Evolutionary conservation across 2,888 invertebrate genomes (phyloP).

Genomic region (Mimachlamys varia): DNA sequence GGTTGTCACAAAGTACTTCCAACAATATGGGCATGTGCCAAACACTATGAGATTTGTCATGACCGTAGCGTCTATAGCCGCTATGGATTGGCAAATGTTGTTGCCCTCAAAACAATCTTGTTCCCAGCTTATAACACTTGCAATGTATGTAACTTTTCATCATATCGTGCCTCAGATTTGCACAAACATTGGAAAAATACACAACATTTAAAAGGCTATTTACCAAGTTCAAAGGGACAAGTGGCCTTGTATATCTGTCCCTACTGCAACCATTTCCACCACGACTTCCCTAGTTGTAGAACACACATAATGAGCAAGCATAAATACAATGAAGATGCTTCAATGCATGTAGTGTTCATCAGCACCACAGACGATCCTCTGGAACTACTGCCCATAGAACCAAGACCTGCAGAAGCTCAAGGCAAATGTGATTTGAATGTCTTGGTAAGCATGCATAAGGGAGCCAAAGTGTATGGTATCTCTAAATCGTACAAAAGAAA

Average conservation of each 20-base stretch:
- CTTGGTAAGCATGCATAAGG: neutral
- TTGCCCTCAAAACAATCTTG: neutral
- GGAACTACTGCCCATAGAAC: neutral
- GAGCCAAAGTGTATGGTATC: neutral
- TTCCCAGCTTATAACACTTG: neutral
- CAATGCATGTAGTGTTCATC: neutral
- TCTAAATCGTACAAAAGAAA: neutral
- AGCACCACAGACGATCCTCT: neutral
- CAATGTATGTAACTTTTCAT: neutral
- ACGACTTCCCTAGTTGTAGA: neutral
- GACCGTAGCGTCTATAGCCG: neutral
- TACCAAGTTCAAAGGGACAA: neutral
- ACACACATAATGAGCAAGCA: neutral
- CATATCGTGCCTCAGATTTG: neutral
- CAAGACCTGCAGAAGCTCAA: neutral
- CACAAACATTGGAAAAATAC: conserved; percentile 39
- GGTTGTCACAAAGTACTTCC: conserved; percentile 38
- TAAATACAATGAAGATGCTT: neutral
- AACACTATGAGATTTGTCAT: conserved; percentile 39
- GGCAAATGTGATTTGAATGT: neutral
- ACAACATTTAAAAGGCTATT: neutral
- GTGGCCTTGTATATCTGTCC: conserved; percentile 37
- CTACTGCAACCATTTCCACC: neutral
- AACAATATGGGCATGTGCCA: conserved; percentile 44
- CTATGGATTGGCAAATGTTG: neutral